These are phyloP conservation scores for Malurus melanocephalus DNA, from an alignment of 2,113 vertebrate genomes.

Conservation along the genomic window DNA sequence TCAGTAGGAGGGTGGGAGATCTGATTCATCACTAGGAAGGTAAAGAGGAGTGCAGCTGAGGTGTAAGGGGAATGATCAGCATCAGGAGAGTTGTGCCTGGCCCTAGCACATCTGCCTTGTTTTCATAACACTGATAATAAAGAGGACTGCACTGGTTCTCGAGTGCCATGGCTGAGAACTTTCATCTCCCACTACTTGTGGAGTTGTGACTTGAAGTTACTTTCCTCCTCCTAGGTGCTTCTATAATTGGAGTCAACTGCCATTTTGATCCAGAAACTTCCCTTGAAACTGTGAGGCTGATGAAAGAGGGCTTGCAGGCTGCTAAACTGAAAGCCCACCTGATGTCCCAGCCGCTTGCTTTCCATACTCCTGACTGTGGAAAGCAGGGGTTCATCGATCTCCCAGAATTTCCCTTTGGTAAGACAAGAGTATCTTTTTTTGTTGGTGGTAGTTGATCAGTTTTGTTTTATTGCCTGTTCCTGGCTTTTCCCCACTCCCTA, in stretches of 20 bases:
- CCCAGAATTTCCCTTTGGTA: slow-evolving; percentile 95
- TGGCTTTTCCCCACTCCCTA: rapidly evolving
- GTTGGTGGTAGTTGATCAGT: not conserved
- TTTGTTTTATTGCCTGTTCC: not conserved
- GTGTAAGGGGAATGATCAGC: not conserved
- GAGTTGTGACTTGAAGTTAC: not conserved
- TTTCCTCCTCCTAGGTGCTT: slow-evolving; percentile 79
- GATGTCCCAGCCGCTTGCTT: slow-evolving; percentile 92
- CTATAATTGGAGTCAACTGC: slow-evolving; percentile 92
- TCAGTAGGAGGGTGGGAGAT: not conserved
- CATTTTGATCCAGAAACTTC: slow-evolving; percentile 91
- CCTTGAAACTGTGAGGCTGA: slow-evolving; percentile 86
- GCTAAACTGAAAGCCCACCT: slow-evolving; percentile 88
- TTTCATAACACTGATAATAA: not conserved
- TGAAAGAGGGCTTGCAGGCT: slow-evolving; percentile 90
- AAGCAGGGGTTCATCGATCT: slow-evolving; percentile 96
- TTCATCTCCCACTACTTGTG: not conserved
- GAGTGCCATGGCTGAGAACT: not conserved
- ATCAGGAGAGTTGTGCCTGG: not conserved
- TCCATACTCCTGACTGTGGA: slow-evolving; percentile 91
- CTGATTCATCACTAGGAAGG: not conserved
- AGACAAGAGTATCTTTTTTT: not conserved
- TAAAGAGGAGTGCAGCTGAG: not conserved
- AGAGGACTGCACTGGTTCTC: not conserved
- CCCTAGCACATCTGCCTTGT: not conserved